Evolutionary conservation across 2,888 invertebrate genomes (phyloP), one percentile per base, ranked within the genome.

Genomic region (Amphipyra tragopoginis): DNA sequence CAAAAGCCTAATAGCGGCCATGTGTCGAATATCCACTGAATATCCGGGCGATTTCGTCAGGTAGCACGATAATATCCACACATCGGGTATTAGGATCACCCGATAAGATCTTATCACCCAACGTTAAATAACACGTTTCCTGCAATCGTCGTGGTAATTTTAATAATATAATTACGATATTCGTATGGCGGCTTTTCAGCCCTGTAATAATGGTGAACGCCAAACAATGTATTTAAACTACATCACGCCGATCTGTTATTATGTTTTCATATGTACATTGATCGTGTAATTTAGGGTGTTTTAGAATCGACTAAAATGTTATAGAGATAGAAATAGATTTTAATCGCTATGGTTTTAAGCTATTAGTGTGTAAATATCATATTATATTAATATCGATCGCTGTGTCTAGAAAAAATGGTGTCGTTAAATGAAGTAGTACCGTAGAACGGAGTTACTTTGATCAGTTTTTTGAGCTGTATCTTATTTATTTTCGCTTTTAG

Each of bases 71-170:
- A 93, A 94, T 93, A 93, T 93, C 93, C 93, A 92, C 93, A 94
- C 94, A 90, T 93, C 88, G 86, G 82, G 85, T 87, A 94, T 94
- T 93, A 94, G 93, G 91, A 93, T 91, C 86, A 65, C 65, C 39
- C 65, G 94, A 94, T 94, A 93, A 94, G 94, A 94, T 94, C 83
- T 64, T 93, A 94, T 94, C 94, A 85, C 59, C 74, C 86, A 79
- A 91, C 89, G 92, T 93, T 93, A 94, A 94, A 94, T 94, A 94
- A 93, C 94, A 92, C 83, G 93, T 92, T 93, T 94, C 94, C 94
- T 94, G 94, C 89, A 93, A 93, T 93, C 93, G 93, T 90, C 89
- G 90, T 86, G 81, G 91, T 90, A 90, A 93, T 93, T 94, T 91
- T 93, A 92, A 93, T 94, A 93, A 90, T 92, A 92, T 93, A 92